A percentile compares a stretch with the other conserved stretches of the same genome.
phyloP scores from a whole-genome alignment of 2,888 invertebrate species.

The Drosophila picticornis region DNA sequence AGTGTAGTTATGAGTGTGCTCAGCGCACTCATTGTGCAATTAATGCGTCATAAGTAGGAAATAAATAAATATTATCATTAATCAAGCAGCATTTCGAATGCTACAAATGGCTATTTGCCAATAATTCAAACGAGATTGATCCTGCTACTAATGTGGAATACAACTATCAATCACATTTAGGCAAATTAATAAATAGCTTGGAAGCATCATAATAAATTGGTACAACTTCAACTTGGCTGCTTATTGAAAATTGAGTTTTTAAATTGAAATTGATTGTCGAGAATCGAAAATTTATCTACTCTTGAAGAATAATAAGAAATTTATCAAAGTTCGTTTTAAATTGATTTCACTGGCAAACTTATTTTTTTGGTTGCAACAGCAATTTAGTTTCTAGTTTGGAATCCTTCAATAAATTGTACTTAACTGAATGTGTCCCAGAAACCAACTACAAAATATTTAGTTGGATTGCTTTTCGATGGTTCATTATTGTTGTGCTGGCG shows the following conservation, averaged over 20 bases:
- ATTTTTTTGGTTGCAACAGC: not conserved
- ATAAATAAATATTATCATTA: slow-evolving; percentile 50
- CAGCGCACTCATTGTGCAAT: slow-evolving; percentile 37
- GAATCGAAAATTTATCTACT: not conserved
- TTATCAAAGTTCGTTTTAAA: not conserved
- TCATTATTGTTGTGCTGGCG: slow-evolving; percentile 29
- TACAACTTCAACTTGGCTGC: not conserved
- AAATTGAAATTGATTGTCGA: not conserved
- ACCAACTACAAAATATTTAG: not conserved
- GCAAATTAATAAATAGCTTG: slow-evolving; percentile 14
- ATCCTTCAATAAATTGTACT: not conserved
- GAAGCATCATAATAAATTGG: not conserved
- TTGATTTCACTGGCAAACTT: not conserved
- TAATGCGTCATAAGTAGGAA: slow-evolving; percentile 37
- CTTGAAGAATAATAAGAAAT: not conserved
- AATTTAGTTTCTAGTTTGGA: not conserved
- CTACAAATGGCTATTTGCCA: not conserved
- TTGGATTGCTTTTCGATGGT: slow-evolving; percentile 8
- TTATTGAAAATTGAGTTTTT: not conserved
- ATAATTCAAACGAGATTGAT: slow-evolving; percentile 15
- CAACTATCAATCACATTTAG: slow-evolving; percentile 48
- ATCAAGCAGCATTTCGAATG: slow-evolving; percentile 35
- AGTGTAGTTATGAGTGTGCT: slow-evolving; percentile 8
- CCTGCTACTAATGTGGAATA: not conserved
- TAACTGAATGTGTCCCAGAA: not conserved